Base-by-base conservation (phyloP, 2,113 vertebrate species). In the Stigmatopora nigra region DNA sequence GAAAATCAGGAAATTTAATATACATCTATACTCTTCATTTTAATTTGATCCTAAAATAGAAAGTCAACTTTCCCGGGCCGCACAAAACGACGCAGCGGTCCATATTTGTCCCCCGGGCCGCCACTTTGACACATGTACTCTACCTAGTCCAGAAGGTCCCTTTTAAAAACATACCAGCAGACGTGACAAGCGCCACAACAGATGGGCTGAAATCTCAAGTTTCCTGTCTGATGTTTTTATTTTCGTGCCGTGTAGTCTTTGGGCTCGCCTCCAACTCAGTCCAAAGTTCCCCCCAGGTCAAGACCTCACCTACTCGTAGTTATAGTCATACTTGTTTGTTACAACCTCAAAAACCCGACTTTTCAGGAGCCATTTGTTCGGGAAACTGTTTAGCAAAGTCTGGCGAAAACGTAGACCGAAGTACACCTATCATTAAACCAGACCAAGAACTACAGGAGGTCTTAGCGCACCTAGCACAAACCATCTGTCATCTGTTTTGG, bases 401-500 rank as follows among this genome's bases (percentile, higher is more conserved):
- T 47, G 65, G 3, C 4, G 2, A 10, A 19, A 8, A 11, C 73
- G 25, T 68, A 78, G 68, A 66, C 75, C 68, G 64, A 72, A 58
- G 61, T 65, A 77, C 80, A 87, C 14, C 5, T 5, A 31, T 22
- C 22, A 31, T 79, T 79, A 78, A 85, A 84, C 86, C 79, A 81
- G 77, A 85, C 78, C 16, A 65, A 78, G 73, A 85, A 78, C 78
- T 85, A 79, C 77, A 79, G 77, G 79, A 83, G 69, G 65, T 67
- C 75, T 70, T 67, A 74, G 61, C 57, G 63, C 70, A 17, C 25
- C 67, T 58, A 13, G 31, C 25, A 62, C 46, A 5, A 17, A 63
- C 87, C 86, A 88, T 90, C 86, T 90, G 88, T 82, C 88, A 87
- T 83, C 61, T 70, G 78, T 88, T 88, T 86, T 44, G 35, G 67